Percentiles rank a stretch among this genome's conserved stretches.
Conservation (phyloP, 2,888 invertebrate species). For the Mesoligia furuncula region DNA sequence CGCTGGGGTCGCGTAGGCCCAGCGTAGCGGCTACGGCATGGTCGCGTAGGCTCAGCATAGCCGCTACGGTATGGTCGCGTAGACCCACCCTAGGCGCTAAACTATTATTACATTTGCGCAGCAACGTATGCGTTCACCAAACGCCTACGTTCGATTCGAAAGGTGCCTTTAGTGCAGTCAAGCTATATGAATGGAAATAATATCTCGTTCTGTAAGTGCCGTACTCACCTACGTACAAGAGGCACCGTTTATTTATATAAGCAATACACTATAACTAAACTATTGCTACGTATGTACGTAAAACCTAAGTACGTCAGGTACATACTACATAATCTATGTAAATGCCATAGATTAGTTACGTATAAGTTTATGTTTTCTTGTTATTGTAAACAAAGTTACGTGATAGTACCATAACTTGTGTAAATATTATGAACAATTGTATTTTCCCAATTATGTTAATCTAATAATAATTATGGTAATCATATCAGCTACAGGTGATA, state of each 20-base stretch:
- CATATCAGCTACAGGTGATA: no score
- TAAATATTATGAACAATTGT: slow-evolving; percentile 55
- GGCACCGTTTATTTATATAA: slow-evolving; percentile 19
- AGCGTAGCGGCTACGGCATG: neutral
- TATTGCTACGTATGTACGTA: neutral
- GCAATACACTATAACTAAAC: slow-evolving; percentile 12
- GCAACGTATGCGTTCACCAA: neutral
- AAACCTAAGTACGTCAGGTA: slow-evolving; percentile 23
- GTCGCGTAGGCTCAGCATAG: neutral
- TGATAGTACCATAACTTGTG: slow-evolving; percentile 44
- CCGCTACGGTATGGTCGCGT: neutral
- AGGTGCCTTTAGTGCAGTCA: neutral
- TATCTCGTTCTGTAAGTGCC: slow-evolving; percentile 4
- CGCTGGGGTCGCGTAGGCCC: neutral
- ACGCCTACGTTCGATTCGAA: neutral
- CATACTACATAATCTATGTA: slow-evolving; percentile 31
- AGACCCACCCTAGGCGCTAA: neutral
- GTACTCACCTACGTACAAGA: slow-evolving; percentile 3
- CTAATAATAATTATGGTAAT: neutral
- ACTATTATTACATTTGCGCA: neutral
- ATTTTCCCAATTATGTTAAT: slow-evolving; percentile 46
- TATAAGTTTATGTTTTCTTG: slow-evolving; percentile 41
- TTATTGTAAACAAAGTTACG: slow-evolving; percentile 60
- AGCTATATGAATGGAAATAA: slow-evolving; percentile 29
- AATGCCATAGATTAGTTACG: slow-evolving; percentile 39